Base-by-base conservation (phyloP, 2,888 invertebrate species). In the Yponomeuta evonymella region DNA sequence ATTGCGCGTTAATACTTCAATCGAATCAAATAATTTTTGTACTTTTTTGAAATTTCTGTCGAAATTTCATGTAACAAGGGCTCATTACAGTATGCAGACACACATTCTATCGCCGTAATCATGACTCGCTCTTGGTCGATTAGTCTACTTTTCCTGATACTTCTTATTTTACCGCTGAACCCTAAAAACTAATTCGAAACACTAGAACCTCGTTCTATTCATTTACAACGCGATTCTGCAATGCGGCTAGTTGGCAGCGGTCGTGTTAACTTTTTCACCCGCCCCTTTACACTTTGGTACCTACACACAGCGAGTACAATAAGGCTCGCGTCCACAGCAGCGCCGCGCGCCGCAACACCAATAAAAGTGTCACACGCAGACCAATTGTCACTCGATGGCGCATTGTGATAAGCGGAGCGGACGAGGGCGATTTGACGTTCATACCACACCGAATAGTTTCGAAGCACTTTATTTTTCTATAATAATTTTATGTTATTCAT, bases 291-390 rank as follows among this genome's bases (percentile, higher is more conserved):
- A 15, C 51, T 58, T 58, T 5, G 5, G 15, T 58, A 58, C n/a
- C n/a, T n/a, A n/a, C 51, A 12, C 51, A 43, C 43, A 8, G 8
- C 43, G 43, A 15, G 51, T 15, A 58, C 51, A 58, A 58, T 58
- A 15, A 5, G 51, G 51, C 12, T 15, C 51, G 51, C 15, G 51
- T 58, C 51, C 51, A 8, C 12, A 15, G 29, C 65, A 29, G 65
- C 65, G 33, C 8, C 65, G 33, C 8, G 30, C 23, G 12, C 30
- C 65, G 11, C 29, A n/a, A 65, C 65, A 65, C 65, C 33, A 65
- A 65, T 65, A 65, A 65, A 65, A 65, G 33, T 65, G 30, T 33
- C 65, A 65, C 65, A 65, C 65, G 33, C 29, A 65, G 65, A 65
- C 29, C 65, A 12, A 65, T 65, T 30, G 65, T 65, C 30, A 30